Conservation (phyloP, 2,797 vertebrate genomes). For the Martes flavigula region DNA sequence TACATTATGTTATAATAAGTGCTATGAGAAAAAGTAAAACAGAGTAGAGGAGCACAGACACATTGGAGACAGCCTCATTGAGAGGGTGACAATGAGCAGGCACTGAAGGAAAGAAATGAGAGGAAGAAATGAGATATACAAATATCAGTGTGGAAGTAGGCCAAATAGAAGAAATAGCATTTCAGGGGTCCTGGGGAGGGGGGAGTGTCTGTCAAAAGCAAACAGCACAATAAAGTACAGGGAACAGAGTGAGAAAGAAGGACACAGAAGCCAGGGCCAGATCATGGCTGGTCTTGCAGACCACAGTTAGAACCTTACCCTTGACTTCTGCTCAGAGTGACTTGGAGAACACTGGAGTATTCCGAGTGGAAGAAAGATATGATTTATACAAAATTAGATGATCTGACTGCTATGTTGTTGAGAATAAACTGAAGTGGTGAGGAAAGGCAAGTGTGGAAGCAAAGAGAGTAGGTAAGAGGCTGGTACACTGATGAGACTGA, state of each 20-base stretch:
- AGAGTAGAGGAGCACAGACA: neutral
- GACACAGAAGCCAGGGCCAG: neutral
- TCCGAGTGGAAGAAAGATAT: neutral
- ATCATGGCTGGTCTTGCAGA: fast-evolving
- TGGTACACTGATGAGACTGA: neutral
- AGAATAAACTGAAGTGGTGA: neutral
- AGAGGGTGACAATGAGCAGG: neutral
- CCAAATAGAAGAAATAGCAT: neutral
- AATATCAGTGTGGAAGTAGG: neutral
- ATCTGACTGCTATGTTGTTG: neutral
- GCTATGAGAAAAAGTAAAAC: neutral
- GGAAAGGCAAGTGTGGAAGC: neutral
- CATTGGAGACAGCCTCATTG: neutral
- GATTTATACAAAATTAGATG: neutral
- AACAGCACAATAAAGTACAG: neutral
- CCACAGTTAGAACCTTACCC: neutral
- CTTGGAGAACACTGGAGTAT: neutral
- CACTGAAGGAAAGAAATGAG: neutral
- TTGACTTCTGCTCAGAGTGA: too few species aligned
- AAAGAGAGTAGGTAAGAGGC: neutral
- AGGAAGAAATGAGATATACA: neutral
- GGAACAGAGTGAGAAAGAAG: neutral
- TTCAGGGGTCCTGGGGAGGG: neutral
- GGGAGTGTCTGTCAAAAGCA: neutral
- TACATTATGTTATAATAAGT: neutral